Evolutionary conservation across 1,140 invertebrate genomes (phyloP).

Genomic region (Tyrophagus putrescentiae): DNA sequence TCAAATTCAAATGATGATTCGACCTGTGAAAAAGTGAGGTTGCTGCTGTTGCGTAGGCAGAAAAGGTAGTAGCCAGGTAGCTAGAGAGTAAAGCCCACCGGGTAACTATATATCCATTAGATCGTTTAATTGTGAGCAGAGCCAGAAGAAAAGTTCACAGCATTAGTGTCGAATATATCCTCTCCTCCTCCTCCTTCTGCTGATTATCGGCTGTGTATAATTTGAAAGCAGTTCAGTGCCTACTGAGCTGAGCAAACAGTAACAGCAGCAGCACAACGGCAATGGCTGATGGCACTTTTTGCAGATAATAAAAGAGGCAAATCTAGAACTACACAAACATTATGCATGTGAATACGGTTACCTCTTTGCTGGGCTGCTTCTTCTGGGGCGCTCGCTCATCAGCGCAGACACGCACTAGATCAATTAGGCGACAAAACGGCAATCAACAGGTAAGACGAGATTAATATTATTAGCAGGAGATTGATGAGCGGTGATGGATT

Average conservation of each 20-base stretch:
- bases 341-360: not conserved
- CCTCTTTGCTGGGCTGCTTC: too few species aligned
- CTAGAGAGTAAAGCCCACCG: too few species aligned
- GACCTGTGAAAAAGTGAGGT: not conserved
- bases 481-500: conserved; percentile 11
- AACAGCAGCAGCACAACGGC: too few species aligned
- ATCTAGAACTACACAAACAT: too few species aligned
- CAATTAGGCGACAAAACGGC: conserved; percentile 3
- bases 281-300: too few species aligned
- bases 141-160: not conserved
- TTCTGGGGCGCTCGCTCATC: not conserved
- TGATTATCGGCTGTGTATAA: not conserved
- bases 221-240: too few species aligned
- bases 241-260: too few species aligned
- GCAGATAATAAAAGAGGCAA: too few species aligned
- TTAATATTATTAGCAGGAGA: conserved; percentile 6
- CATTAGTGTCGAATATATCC: conserved; percentile 16
- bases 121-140: not conserved
- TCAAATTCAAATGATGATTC: conserved; percentile 4
- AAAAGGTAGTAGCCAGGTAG: not conserved
- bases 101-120: conserved; percentile 7
- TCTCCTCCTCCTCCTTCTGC: not conserved
- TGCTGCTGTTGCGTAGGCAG: not conserved
- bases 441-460: conserved; percentile 5
- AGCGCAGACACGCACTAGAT: not conserved